Base-by-base conservation (phyloP, 2,888 invertebrate species). In the Lumbricus terrestris region DNA sequence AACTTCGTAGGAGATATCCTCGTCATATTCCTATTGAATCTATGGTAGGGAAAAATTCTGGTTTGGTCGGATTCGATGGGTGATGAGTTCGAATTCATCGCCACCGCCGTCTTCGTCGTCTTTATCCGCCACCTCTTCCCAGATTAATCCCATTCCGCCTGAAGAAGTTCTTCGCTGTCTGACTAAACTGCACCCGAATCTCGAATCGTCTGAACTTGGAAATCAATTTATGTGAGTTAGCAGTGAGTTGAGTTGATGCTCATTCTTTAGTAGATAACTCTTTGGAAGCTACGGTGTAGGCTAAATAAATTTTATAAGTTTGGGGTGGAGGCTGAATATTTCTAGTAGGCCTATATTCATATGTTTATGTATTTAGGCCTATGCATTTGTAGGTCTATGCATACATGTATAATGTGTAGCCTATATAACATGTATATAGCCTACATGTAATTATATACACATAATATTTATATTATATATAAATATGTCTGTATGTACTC, bases 21-120 rank as follows among this genome's bases (percentile, higher is more conserved):
- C 54, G 54, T 54, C 23, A 54, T 5, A 54, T 5, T 54, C 11
- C 23, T 29, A 23, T 54, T 29, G 54, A 54, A 54, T 54, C 54
- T 54, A 54, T 54, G 54, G 11, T 54, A 2, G 69, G n/a, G 29
- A n/a, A 69, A n/a, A 69, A 69, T 29, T 69, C 69, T 69, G n/a
- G 69, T 34, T 85, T 85, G 85, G 35, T 85, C 35, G 85, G 34
- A 85, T 85, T 85, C 85, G 37, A 85, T 85, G 85, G 85, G 85
- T 35, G 85, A 85, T 85, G 85, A 85, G 35, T 85, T 85, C 34
- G 35, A 85, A 85, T 85, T 34, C 85, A 85, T 85, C 35, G 34
- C 35, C 85, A 35, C 20, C 34, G 4, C n/a, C n/a, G n/a, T n/a
- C n/a, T n/a, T n/a, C n/a, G n/a, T n/a, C n/a, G n/a, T 23, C 85